These are phyloP conservation scores for Mycogona germanica DNA, from an alignment of 2,888 invertebrate genomes.

Conservation along the genomic window DNA sequence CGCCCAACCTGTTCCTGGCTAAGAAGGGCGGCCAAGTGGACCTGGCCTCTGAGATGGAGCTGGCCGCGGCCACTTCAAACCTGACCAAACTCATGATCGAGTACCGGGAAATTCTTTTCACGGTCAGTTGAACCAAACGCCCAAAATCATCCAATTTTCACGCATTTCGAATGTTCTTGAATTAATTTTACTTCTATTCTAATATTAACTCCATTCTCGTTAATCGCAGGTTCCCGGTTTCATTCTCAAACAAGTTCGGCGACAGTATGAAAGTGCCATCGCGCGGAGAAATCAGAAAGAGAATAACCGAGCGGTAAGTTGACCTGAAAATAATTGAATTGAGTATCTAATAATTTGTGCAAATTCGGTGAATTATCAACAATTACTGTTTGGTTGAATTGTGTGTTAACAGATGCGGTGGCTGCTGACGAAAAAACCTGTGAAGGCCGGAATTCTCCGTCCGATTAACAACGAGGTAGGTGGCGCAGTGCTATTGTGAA, in stretches of 20 bases:
- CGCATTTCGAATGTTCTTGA: not conserved
- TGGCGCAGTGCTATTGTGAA: no score
- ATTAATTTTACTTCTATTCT: not conserved
- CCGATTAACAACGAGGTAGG: slow-evolving; percentile 30
- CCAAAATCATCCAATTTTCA: not conserved
- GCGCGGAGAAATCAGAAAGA: slow-evolving; percentile 15
- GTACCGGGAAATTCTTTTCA: slow-evolving; percentile 63
- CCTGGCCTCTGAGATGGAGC: slow-evolving; percentile 23
- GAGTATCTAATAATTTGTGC: not conserved
- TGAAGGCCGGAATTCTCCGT: slow-evolving; percentile 28
- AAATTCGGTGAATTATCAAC: not conserved
- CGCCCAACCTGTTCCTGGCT: slow-evolving; percentile 60
- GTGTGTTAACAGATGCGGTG: slow-evolving; percentile 19
- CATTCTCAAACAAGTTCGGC: slow-evolving; percentile 17
- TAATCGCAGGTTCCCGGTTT: slow-evolving; percentile 18
- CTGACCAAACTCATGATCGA: slow-evolving; percentile 72
- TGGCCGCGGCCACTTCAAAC: slow-evolving; percentile 77
- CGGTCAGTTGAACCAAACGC: slow-evolving; percentile 47
- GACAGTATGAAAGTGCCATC: slow-evolving; percentile 11
- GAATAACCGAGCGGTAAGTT: slow-evolving; percentile 18
- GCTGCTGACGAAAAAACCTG: slow-evolving; percentile 26
- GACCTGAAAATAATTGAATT: no score
- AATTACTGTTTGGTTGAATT: not conserved
- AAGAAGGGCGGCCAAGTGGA: slow-evolving; percentile 19
- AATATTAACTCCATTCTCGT: slow-evolving; percentile 13